Evolutionary conservation across 2,797 vertebrate species (phyloP).

Genomic region (Oceanodroma leucorhoa): DNA sequence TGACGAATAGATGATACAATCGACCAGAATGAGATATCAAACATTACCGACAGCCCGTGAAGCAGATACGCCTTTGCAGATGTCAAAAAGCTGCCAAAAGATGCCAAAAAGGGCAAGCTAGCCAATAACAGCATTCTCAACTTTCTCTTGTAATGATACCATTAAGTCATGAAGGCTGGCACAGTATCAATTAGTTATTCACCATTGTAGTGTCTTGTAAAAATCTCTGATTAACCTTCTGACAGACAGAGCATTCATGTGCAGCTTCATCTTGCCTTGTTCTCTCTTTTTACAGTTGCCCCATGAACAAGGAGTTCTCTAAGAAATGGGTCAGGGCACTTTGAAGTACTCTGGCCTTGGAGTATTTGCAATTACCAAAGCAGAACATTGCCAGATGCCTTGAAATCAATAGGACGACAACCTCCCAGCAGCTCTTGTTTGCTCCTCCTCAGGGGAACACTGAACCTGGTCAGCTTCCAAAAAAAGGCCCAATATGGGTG

Average conservation of each 20-base stretch:
- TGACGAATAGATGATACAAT: background rate
- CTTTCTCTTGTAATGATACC: background rate
- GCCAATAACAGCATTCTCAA: background rate
- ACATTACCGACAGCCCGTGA: background rate
- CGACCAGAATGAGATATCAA: background rate
- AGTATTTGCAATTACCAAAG: background rate
- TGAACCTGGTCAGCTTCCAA: background rate
- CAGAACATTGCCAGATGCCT: conserved; percentile 11
- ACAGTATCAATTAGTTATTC: background rate
- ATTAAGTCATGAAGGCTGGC: background rate
- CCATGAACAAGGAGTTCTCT: background rate
- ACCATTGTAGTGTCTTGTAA: background rate
- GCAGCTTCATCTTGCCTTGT: background rate
- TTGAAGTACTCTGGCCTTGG: background rate
- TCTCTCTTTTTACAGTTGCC: background rate
- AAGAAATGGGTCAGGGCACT: background rate
- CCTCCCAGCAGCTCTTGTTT: background rate
- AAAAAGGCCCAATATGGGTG: background rate
- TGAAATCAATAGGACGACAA: background rate
- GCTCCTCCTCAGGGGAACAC: background rate
- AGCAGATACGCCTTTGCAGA: background rate
- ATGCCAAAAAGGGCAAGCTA: background rate
- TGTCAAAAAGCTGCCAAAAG: background rate
- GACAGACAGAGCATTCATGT: background rate
- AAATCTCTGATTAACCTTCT: background rate